Percentiles rank a stretch among this genome's conserved stretches.
Conservation (phyloP, 2,888 invertebrate genomes). For the Acanthosepion pharaonis region DNA sequence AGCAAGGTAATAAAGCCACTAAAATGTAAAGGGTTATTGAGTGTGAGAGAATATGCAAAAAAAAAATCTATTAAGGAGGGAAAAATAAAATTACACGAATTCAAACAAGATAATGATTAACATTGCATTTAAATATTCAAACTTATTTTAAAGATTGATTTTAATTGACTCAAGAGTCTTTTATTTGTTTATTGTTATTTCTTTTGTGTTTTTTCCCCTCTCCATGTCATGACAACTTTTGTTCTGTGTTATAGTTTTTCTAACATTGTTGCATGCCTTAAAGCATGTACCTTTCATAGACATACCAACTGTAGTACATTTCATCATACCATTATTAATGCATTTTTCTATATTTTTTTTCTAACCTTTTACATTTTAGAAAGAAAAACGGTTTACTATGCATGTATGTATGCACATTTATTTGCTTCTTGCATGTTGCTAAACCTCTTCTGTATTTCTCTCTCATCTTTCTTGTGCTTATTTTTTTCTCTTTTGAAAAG, state of each 20-base stretch:
- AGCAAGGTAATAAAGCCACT: no score
- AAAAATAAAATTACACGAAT: no score
- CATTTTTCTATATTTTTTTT: neutral
- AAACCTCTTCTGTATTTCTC: neutral
- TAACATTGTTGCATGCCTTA: neutral
- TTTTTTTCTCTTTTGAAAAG: neutral
- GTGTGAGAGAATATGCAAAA: no score
- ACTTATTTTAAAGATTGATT: neutral
- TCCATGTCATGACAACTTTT: neutral
- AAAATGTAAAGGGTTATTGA: no score
- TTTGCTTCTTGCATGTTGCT: neutral
- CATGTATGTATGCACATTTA: constrained; percentile 23
- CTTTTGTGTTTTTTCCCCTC: neutral
- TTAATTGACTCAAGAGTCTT: neutral
- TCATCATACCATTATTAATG: no score
- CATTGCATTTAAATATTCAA: no score
- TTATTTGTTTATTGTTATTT: neutral
- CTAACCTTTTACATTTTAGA: neutral
- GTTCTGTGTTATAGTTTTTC: neutral
- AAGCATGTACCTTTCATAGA: neutral
- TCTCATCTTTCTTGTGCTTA: neutral
- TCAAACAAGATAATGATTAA: no score
- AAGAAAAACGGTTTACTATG: neutral
- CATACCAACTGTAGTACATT: neutral
- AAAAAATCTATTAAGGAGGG: no score